Base-by-base conservation (phyloP, 1,140 invertebrate species). In the Thalassaphorura encarpata region DNA sequence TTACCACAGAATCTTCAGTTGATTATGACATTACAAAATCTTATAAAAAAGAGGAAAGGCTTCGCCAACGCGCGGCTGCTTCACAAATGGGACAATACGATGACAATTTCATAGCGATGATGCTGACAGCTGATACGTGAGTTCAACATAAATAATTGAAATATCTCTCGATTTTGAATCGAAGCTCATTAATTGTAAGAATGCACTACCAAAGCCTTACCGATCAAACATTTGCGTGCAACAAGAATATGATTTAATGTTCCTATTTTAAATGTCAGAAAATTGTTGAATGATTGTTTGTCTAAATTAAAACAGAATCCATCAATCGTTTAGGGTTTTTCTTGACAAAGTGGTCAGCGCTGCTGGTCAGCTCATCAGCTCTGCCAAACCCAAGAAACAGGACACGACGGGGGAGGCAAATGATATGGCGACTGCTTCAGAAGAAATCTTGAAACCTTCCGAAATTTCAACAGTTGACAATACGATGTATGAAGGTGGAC, bases 11-110 rank as follows among this genome's bases (percentile, higher is more conserved):
- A 72, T 69, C 75, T n/a, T 76, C 73, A 21, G 75, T 80, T 48
- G 80, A 82, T 69, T 86, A 86, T 64, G 82, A 79, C 63, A 78
- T 89, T 67, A 80, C 86, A 70, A 82, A 88, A 67, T 87, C 84
- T 65, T 89, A 88, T 71, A 83, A 82, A 8, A 85, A 84, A 66
- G 85, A 87, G 66, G 77, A 81, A 57, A 81, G 80, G 69, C 66
- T 87, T 39, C 77, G 80, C 60, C 80, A 83, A 67, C 77, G 81
- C 49, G 81, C 69, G 36, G 57, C 59, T 45, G 45, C 54, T 19
- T 55, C 59, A n/a, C 59, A 82, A 68, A 68, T 74, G 24, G 81
- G 82, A 48, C 81, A 85, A 63, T 68, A 82, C 43, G 75, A 70
- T 63, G 77, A 73, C 66, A 75, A 83, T 67, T 73, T 84, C 49